Conservation (phyloP, 92 coral and sea anemone species). For the Pocillopora meandrina region DNA sequence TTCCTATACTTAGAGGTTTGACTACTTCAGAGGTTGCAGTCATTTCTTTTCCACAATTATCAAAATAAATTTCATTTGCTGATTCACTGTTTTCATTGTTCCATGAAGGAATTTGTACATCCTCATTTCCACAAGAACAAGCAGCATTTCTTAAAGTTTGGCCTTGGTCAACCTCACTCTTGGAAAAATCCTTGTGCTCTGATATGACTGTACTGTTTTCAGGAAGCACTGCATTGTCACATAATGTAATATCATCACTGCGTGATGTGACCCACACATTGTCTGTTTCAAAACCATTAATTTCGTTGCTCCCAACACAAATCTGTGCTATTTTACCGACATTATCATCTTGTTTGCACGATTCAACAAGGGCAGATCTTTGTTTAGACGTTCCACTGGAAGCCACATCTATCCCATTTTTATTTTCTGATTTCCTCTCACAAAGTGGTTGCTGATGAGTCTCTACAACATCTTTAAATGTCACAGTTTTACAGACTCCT, state of each 20-base stretch:
- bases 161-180: not conserved
- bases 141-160: not conserved
- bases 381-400: not conserved
- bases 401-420: not conserved
- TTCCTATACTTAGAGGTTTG: not conserved
- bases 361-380: not conserved
- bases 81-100: not conserved
- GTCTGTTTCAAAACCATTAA: not conserved
- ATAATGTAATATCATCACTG: not conserved
- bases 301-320: not conserved
- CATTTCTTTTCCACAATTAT: not conserved
- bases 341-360: not conserved
- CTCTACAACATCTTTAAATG: constrained; percentile 17
- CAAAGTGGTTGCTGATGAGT: not conserved
- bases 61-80: not conserved
- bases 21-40: not conserved
- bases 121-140: not conserved
- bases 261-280: not conserved
- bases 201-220: not conserved
- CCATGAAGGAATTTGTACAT: not conserved
- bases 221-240: not conserved
- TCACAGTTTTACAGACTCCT: constrained; percentile 25
- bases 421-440: not conserved
- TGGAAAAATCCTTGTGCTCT: not conserved
- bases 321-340: not conserved